These are phyloP conservation scores for Panagrolaimus sp. DNA, from an alignment of 1,140 invertebrate species.

Conservation along the genomic window DNA sequence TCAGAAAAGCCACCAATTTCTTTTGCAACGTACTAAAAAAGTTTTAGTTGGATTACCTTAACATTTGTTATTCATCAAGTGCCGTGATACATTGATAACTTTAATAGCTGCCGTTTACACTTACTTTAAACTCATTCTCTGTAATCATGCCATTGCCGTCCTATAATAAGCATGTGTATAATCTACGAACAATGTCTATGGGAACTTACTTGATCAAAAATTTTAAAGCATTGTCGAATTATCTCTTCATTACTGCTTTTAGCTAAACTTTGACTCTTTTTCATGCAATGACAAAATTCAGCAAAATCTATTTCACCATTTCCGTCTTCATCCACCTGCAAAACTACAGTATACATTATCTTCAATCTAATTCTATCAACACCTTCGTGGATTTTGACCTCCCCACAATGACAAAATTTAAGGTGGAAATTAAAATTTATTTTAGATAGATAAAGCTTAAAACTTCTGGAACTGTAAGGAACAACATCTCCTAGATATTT, in stretches of 20 bases:
- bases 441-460: no score
- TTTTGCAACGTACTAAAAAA: slow-evolving; percentile 53
- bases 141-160: slow-evolving; percentile 55
- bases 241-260: slow-evolving; percentile 53
- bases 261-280: slow-evolving; percentile 46
- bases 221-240: slow-evolving; percentile 53
- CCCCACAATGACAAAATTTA: no score
- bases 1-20: slow-evolving; percentile 56
- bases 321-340: slow-evolving; percentile 56
- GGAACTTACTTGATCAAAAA: slow-evolving; percentile 46
- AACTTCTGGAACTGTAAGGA: no score
- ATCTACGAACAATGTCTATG: no score
- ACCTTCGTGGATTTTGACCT: no score
- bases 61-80: no score
- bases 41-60: no score
- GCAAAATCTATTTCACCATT: slow-evolving; percentile 58
- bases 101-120: no score
- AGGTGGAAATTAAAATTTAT: no score
- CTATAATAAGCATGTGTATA: no score
- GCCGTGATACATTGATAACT: no score
- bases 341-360: neutral
- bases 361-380: neutral
- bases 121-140: slow-evolving; percentile 53
- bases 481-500: no score
- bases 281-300: slow-evolving; percentile 58